A percentile compares a stretch with the other conserved stretches of the same genome.
Evolutionary conservation across 2,113 vertebrate species (phyloP).

Genomic region (Tyto alba): DNA sequence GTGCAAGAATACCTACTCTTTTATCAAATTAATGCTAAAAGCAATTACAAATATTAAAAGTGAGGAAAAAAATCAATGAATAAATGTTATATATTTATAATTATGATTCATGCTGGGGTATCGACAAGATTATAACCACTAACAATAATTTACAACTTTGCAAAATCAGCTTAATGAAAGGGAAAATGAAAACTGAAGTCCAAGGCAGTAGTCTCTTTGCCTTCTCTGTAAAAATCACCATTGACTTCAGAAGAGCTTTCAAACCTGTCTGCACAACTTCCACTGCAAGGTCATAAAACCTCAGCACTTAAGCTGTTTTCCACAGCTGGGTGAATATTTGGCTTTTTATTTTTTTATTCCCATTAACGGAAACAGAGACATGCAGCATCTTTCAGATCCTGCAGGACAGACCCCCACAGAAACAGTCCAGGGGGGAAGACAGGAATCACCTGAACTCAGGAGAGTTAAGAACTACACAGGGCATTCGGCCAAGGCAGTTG

Average conservation of each 20-base stretch:
- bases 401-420: background rate
- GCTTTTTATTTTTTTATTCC: background rate
- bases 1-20: background rate
- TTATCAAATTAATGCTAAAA: background rate
- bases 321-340: background rate
- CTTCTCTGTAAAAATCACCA: background rate
- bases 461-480: background rate
- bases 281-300: background rate
- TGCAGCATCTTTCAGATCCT: background rate
- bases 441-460: background rate
- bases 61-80: background rate
- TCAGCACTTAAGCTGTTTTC: background rate
- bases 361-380: background rate
- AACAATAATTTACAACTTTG: background rate
- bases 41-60: background rate
- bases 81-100: background rate
- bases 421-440: background rate
- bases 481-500: background rate
- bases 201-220: background rate
- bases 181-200: background rate
- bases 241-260: background rate
- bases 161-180: background rate
- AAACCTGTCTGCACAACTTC: background rate
- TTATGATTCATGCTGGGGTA: fast-evolving
- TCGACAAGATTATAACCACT: background rate